Conservation (phyloP, 2,797 vertebrate genomes). For the Pseudochirops corinnae region DNA sequence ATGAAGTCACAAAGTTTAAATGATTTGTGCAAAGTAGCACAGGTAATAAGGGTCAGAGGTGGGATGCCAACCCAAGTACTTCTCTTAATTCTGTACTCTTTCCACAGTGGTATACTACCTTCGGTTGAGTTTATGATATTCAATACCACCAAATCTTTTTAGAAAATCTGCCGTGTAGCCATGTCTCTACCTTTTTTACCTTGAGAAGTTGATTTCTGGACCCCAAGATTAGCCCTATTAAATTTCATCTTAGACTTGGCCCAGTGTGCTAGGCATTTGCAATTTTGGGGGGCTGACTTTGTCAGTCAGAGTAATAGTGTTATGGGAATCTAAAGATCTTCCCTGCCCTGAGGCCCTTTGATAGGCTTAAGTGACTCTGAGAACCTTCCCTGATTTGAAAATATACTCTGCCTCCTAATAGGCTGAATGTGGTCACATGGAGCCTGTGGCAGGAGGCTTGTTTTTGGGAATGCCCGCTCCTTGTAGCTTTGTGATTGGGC, state of each 20-base stretch:
- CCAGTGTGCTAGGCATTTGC: neutral
- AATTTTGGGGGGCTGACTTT: neutral
- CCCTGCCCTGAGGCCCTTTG: too few relatives aligned
- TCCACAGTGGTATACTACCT: neutral
- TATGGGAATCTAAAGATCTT: too few relatives aligned
- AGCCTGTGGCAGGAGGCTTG: too few relatives aligned
- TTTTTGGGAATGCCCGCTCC: too few relatives aligned
- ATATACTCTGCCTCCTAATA: too few relatives aligned
- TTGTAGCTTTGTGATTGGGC: too few relatives aligned
- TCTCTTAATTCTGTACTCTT: too few relatives aligned
- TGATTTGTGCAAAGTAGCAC: neutral
- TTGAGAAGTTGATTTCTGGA: neutral
- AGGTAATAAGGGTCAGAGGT: neutral
- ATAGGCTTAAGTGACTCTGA: too few relatives aligned
- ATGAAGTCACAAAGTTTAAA: neutral
- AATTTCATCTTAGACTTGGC: neutral
- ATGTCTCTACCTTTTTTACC: neutral
- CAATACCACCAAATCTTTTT: neutral
- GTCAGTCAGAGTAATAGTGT: neutral
- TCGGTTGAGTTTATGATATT: neutral
- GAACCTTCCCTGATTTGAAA: too few relatives aligned
- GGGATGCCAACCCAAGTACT: neutral
- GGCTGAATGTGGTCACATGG: too few relatives aligned
- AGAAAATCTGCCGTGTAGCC: neutral
- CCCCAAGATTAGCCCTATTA: neutral